phyloP scores from a whole-genome alignment of 2,113 vertebrate species.

The Formicarius rufipectus region DNA sequence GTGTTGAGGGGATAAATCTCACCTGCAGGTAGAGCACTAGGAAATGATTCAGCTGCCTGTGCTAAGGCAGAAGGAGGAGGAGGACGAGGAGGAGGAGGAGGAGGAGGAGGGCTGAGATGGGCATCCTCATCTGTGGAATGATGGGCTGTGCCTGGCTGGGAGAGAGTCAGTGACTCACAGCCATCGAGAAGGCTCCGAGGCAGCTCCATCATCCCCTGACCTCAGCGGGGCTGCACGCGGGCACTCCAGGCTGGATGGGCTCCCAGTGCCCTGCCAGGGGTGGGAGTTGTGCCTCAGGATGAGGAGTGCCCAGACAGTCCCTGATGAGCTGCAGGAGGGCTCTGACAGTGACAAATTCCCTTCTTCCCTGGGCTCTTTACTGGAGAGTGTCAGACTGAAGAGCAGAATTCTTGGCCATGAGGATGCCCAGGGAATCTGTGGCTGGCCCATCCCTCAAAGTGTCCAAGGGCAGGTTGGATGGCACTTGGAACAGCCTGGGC shows the following conservation, averaged over 20 bases:
- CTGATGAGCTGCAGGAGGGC: background rate
- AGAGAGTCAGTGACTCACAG: no score
- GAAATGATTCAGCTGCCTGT: background rate
- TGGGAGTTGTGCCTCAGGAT: background rate
- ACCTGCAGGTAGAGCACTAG: background rate
- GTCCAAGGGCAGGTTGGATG: background rate
- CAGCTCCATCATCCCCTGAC: background rate
- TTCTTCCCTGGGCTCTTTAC: background rate
- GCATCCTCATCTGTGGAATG: background rate
- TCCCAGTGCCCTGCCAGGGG: background rate
- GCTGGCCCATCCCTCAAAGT: background rate
- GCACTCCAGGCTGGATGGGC: background rate
- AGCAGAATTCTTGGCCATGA: background rate
- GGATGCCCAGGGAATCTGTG: background rate
- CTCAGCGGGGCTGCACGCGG: no score
- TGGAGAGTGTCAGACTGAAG: background rate
- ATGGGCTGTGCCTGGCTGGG: background rate
- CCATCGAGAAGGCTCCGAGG: accelerated
- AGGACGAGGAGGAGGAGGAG: no score
- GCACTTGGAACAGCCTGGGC: background rate
- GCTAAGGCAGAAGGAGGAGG: background rate
- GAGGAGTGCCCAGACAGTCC: background rate
- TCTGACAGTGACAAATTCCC: background rate
- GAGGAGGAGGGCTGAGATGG: background rate
- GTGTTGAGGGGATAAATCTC: background rate